Evolutionary conservation across 2,113 vertebrate species (phyloP).

Genomic region (Struthidea cinerea): DNA sequence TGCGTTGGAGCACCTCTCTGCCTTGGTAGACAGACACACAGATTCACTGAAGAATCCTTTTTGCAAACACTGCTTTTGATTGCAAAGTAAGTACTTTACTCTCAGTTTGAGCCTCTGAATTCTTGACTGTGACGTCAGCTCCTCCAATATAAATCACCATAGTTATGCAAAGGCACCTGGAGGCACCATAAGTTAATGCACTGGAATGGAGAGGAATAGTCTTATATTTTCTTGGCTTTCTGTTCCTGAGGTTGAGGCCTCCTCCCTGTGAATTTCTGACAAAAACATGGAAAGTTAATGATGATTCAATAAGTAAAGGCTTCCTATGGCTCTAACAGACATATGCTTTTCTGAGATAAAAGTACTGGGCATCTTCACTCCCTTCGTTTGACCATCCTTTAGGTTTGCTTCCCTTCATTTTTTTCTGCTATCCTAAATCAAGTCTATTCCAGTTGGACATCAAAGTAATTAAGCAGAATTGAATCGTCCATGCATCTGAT

Average conservation of each 20-base stretch:
- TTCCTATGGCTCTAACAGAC: neutral
- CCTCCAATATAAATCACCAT: neutral
- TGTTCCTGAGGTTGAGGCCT: neutral
- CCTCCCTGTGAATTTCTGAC: neutral
- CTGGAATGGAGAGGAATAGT: neutral
- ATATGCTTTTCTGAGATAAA: neutral
- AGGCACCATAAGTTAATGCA: neutral
- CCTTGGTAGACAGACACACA: neutral
- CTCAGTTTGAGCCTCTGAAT: neutral
- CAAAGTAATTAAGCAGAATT: slow-evolving; percentile 29
- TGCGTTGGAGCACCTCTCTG: neutral
- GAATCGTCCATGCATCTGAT: slow-evolving; percentile 31
- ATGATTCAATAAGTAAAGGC: neutral
- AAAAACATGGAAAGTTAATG: neutral
- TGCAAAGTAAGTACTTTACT: neutral
- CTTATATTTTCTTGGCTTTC: neutral
- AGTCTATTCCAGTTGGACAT: slow-evolving; percentile 10
- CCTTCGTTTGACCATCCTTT: neutral
- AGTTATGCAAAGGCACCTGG: neutral
- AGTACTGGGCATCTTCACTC: neutral
- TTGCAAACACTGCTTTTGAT: neutral
- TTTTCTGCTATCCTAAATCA: neutral
- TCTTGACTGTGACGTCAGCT: neutral
- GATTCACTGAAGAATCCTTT: neutral
- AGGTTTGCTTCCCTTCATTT: neutral